These are phyloP conservation scores for Atractosteus spatula DNA, from an alignment of 2,113 vertebrate genomes.

Conservation along the genomic window DNA sequence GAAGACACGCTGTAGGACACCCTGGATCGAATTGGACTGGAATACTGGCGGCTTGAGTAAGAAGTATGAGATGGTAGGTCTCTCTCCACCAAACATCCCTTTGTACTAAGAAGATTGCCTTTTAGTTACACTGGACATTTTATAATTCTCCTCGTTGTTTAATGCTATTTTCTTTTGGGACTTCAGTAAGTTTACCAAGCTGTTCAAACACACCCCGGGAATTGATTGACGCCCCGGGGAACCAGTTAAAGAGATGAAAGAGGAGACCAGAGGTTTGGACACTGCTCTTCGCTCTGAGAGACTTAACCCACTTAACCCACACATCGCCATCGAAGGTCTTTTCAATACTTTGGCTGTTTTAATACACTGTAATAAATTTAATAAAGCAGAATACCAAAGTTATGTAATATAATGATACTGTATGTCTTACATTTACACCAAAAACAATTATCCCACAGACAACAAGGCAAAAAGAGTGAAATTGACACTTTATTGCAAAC, in stretches of 20 bases:
- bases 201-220: conserved; percentile 9
- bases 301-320: neutral
- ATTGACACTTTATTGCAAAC: no score
- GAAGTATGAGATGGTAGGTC: conserved; percentile 44
- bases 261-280: neutral
- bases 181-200: neutral
- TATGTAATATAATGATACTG: no score
- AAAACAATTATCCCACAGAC: no score
- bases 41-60: conserved; percentile 65
- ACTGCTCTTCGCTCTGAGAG: neutral
- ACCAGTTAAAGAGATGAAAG: conserved; percentile 33
- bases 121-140: conserved; percentile 46
- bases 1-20: conserved; percentile 64
- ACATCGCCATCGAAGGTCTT: no score
- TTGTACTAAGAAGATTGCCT: conserved; percentile 79
- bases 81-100: conserved; percentile 78
- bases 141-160: conserved; percentile 21
- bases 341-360: no score
- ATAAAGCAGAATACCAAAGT: no score
- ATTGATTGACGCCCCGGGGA: conserved; percentile 23
- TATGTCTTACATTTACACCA: no score
- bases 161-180: conserved; percentile 3
- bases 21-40: conserved; percentile 69
- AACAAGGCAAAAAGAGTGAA: no score
- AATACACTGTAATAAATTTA: no score